These are phyloP conservation scores for Andrena camellia DNA, from an alignment of 2,888 invertebrate genomes.

Conservation along the genomic window DNA sequence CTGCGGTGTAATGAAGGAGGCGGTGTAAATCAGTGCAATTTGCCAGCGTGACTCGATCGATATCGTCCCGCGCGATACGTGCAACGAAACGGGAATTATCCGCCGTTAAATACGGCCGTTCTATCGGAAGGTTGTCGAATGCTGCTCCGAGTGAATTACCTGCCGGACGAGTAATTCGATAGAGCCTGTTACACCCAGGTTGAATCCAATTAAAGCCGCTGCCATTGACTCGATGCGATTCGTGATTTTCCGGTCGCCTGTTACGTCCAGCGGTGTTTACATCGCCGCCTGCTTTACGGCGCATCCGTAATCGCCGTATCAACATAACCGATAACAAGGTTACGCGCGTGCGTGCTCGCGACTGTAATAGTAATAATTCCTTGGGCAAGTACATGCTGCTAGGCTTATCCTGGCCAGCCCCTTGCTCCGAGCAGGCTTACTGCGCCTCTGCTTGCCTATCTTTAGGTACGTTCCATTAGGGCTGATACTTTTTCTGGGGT, in stretches of 20 bases:
- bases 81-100: conserved; percentile 45
- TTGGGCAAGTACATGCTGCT: conserved; percentile 52
- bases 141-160: conserved; percentile 43
- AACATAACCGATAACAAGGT: conserved; percentile 62
- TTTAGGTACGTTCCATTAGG: too few species aligned
- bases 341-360: conserved; percentile 43
- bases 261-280: conserved; percentile 16
- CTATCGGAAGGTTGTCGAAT: conserved; percentile 50
- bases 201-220: conserved; percentile 55
- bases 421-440: not conserved
- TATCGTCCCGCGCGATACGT: conserved; percentile 30
- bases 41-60: conserved; percentile 39
- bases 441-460: not conserved
- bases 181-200: conserved; percentile 54
- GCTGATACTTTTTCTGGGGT: too few species aligned
- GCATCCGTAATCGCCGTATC: conserved; percentile 46
- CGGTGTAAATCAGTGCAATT: conserved; percentile 42
- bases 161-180: conserved; percentile 55
- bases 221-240: conserved; percentile 27
- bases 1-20: not conserved
- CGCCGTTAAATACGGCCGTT: conserved; percentile 45
- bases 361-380: conserved; percentile 65
- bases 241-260: conserved; percentile 44
- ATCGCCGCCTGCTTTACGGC: conserved; percentile 57
- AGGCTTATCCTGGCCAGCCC: not conserved